These are phyloP conservation scores for Volucella inanis DNA, from an alignment of 2,888 invertebrate species.

Conservation along the genomic window DNA sequence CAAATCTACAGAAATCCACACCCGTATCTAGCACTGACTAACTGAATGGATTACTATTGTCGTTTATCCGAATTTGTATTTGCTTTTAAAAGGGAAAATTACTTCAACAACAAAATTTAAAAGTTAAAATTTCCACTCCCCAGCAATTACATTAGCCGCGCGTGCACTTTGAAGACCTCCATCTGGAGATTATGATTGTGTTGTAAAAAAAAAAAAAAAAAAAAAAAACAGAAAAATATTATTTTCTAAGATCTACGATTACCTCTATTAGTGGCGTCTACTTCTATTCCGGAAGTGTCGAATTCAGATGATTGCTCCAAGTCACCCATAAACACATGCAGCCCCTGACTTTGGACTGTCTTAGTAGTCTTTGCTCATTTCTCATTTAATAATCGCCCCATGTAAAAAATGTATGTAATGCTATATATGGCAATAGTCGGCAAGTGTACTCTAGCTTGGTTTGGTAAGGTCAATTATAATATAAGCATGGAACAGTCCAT, in stretches of 20 bases:
- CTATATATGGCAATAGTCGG: slow-evolving; percentile 19
- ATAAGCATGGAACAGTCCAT: slow-evolving; percentile 40
- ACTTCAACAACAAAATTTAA: slow-evolving; percentile 24
- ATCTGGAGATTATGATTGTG: slow-evolving; percentile 26
- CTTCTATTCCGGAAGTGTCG: slow-evolving; percentile 66
- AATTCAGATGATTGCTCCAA: slow-evolving; percentile 67
- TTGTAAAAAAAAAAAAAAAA: slow-evolving; percentile 1
- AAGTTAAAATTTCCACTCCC: slow-evolving; percentile 9
- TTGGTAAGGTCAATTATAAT: slow-evolving; percentile 67
- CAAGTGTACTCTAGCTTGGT: slow-evolving; percentile 21
- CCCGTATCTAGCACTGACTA: too few species aligned
- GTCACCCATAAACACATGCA: slow-evolving; percentile 51
- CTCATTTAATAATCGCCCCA: slow-evolving; percentile 56
- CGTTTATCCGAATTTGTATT: too few species aligned
- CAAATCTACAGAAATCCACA: too few species aligned
- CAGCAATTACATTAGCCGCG: slow-evolving; percentile 17
- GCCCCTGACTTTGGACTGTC: background rate
- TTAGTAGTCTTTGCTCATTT: slow-evolving; percentile 16
- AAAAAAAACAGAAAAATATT: background rate
- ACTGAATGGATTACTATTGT: too few species aligned
- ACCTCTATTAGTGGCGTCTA: slow-evolving; percentile 66
- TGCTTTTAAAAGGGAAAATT: background rate
- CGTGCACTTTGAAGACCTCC: slow-evolving; percentile 37
- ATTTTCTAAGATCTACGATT: slow-evolving; percentile 14
- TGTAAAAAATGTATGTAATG: slow-evolving; percentile 9